phyloP scores from a whole-genome alignment of 2,113 vertebrate species.

The Callochromis pleurospilus region DNA sequence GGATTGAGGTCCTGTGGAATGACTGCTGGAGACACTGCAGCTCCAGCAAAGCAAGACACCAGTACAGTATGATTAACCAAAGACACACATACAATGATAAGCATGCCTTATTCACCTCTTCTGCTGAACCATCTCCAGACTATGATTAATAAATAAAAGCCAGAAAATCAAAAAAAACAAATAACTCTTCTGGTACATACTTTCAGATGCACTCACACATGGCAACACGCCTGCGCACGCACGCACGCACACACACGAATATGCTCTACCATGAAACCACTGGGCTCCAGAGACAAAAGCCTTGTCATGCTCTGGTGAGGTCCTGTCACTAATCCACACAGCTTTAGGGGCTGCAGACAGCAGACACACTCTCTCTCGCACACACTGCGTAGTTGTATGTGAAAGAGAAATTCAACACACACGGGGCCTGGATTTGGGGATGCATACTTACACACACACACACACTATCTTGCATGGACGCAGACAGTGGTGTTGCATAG shows the following conservation, averaged over 20 bases:
- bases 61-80: neutral
- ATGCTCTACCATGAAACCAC: constrained; percentile 54
- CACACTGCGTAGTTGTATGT: neutral
- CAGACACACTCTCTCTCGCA: constrained; percentile 10
- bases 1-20: neutral
- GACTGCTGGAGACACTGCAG: neutral
- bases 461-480: neutral
- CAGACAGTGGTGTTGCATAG: constrained; percentile 37
- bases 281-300: constrained; percentile 73
- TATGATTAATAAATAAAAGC: constrained; percentile 20
- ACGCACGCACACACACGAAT: neutral
- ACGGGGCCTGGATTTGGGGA: constrained; percentile 36
- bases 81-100: neutral
- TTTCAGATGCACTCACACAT: neutral
- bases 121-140: neutral
- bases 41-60: neutral
- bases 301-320: constrained; percentile 70
- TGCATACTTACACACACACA: constrained; percentile 5
- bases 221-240: neutral
- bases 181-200: constrained; percentile 25
- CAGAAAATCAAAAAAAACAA: constrained; percentile 50
- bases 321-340: constrained; percentile 71
- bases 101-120: neutral
- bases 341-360: constrained; percentile 69
- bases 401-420: constrained; percentile 52